phyloP scores from a whole-genome alignment of 1,140 invertebrate genomes.

The Camponotus floridanus region DNA sequence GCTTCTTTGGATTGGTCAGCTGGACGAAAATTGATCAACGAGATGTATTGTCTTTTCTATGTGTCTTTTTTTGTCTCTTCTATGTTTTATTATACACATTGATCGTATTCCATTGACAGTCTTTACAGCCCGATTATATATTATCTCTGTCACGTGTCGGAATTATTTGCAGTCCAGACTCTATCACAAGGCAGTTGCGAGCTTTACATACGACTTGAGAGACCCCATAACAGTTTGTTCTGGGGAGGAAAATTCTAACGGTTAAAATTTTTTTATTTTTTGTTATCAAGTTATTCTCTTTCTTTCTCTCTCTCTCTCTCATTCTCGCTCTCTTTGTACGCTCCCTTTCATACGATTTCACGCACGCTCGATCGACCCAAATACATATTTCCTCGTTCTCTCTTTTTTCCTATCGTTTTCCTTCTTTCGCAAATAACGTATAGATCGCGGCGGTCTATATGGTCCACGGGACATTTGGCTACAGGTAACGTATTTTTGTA shows the following conservation, averaged over 20 bases:
- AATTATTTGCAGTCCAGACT: conserved; percentile 82
- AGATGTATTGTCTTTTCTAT: conserved; percentile 72
- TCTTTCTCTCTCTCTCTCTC: conserved; percentile 53
- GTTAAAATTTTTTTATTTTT: conserved; percentile 64
- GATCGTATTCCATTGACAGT: conserved; percentile 33
- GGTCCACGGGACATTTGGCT: conserved; percentile 85
- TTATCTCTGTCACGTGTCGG: conserved; percentile 25
- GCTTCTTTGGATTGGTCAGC: conserved; percentile 86
- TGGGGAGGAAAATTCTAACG: conserved; percentile 38
- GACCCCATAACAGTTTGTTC: conserved; percentile 68
- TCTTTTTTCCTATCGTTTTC: conserved; percentile 33
- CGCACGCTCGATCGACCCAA: conserved; percentile 45
- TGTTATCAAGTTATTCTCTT: conserved; percentile 46
- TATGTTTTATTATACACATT: conserved; percentile 2
- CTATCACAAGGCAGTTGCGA: conserved; percentile 85
- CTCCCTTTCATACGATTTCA: conserved; percentile 41
- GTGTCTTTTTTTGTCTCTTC: conserved; percentile 44
- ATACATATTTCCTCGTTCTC: conserved; percentile 6
- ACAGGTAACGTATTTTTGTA: conserved; percentile 79
- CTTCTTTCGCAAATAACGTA: conserved; percentile 68
- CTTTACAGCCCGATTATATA: conserved; percentile 56
- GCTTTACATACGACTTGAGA: conserved; percentile 80
- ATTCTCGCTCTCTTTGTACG: conserved; percentile 62
- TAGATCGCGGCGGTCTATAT: conserved; percentile 81
- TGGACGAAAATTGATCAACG: conserved; percentile 83